These are phyloP conservation scores for Dipodomys ordii DNA, from an alignment of 2,113 vertebrate genomes.

Conservation along the genomic window DNA sequence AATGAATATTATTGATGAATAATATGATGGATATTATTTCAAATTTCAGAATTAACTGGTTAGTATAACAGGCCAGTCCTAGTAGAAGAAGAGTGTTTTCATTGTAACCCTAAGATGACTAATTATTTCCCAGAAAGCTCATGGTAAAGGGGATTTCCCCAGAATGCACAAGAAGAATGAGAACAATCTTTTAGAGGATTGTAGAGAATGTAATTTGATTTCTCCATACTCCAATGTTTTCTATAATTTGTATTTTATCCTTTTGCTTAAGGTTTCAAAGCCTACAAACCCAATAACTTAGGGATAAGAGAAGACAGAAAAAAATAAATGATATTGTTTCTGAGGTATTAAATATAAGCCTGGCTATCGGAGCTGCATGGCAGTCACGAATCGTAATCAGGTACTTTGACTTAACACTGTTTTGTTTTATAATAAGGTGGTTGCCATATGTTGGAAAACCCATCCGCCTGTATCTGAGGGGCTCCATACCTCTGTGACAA, in stretches of 20 bases:
- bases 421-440: conserved; percentile 92
- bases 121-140: conserved; percentile 84
- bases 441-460: conserved; percentile 92
- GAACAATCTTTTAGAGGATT: conserved; percentile 79
- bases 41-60: conserved; percentile 81
- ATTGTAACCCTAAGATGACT: conserved; percentile 78
- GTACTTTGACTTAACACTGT: conserved; percentile 97
- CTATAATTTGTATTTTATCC: conserved; percentile 92
- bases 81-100: conserved; percentile 58
- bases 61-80: conserved; percentile 78
- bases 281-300: conserved; percentile 92
- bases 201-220: conserved; percentile 88
- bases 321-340: conserved; percentile 99
- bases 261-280: conserved; percentile 95
- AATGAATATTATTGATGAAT: background rate
- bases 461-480: conserved; percentile 89
- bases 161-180: conserved; percentile 72
- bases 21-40: conserved; percentile 74
- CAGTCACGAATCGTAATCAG: conserved; percentile 98
- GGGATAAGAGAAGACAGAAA: conserved; percentile 94
- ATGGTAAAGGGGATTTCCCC: conserved; percentile 70
- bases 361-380: conserved; percentile 92
- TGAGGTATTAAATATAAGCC: conserved; percentile 97
- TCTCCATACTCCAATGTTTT: conserved; percentile 86
- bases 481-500: conserved; percentile 91